Evolutionary conservation across 2,113 vertebrate genomes (phyloP).

Genomic region (Ornithorhynchus anatinus): DNA sequence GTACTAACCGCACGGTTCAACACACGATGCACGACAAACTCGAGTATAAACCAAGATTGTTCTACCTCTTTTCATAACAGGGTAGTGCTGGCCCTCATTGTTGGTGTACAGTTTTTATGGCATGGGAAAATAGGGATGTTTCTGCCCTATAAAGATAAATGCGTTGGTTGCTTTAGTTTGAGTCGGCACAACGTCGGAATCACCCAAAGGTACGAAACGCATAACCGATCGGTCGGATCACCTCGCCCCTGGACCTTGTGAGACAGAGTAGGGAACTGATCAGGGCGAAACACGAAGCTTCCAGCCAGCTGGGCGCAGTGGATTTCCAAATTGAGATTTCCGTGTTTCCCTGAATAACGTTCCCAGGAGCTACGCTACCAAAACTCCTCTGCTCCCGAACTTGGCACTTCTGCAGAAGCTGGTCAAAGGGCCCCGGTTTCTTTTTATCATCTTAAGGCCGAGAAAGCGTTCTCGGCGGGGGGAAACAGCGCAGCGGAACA

Average conservation of each 20-base stretch:
- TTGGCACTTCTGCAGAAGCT: no score
- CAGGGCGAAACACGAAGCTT: no score
- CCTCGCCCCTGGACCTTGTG: no score
- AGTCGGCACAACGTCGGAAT: slow-evolving; percentile 58
- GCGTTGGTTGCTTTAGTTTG: slow-evolving; percentile 80
- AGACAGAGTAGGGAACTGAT: no score
- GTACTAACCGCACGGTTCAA: slow-evolving; percentile 68
- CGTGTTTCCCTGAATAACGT: slow-evolving; percentile 71
- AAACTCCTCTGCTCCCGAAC: no score
- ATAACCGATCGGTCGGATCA: no score
- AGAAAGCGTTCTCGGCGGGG: no score
- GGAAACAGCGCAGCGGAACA: no score
- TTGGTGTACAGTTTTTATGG: slow-evolving; percentile 86
- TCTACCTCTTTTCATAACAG: slow-evolving; percentile 87
- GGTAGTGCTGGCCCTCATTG: slow-evolving; percentile 81
- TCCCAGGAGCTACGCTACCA: no score
- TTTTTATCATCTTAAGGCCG: neutral
- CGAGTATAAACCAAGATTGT: slow-evolving; percentile 78
- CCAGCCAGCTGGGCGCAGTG: no score
- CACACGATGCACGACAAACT: slow-evolving; percentile 75
- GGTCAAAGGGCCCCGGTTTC: neutral
- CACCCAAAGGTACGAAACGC: slow-evolving; percentile 65
- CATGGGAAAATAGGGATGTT: slow-evolving; percentile 83
- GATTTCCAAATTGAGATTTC: slow-evolving; percentile 74
- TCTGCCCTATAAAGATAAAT: slow-evolving; percentile 85